A percentile compares a stretch with the other conserved stretches of the same genome.
Evolutionary conservation across 2,797 vertebrate species (phyloP).

Genomic region (Betta splendens): DNA sequence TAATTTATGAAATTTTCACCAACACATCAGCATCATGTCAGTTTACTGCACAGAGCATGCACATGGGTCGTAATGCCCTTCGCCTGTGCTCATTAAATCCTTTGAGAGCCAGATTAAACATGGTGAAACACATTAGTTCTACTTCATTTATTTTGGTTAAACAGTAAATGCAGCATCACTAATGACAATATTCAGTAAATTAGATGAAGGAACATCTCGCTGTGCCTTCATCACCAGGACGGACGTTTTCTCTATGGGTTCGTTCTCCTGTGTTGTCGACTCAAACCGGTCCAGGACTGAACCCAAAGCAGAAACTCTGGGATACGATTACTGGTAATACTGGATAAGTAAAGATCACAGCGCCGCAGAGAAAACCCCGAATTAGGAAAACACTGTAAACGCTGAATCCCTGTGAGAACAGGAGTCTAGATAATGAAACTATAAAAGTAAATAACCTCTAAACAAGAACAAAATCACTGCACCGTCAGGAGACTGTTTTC

Average conservation of each 20-base stretch:
- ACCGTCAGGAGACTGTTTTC: no score
- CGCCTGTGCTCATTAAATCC: conserved; percentile 40
- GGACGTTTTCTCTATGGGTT: neutral
- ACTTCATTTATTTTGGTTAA: conserved; percentile 28
- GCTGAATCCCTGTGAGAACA: no score
- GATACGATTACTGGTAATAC: no score
- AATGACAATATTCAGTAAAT: conserved; percentile 28
- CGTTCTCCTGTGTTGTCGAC: no score
- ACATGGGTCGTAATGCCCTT: conserved; percentile 36
- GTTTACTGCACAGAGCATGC: conserved; percentile 14
- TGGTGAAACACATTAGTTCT: conserved; percentile 21
- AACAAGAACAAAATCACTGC: no score
- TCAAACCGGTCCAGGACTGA: no score
- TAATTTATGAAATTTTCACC: conserved; percentile 14
- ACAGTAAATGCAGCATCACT: conserved; percentile 19
- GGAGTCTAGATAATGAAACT: no score
- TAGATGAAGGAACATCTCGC: conserved; percentile 1
- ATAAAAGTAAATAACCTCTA: no score
- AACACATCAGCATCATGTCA: conserved; percentile 10
- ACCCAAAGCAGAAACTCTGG: no score
- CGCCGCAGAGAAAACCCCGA: no score
- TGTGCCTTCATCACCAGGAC: conserved; percentile 12
- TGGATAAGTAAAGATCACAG: no score
- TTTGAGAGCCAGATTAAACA: conserved; percentile 24
- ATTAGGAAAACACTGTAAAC: no score